These are phyloP conservation scores for Dasypogon diadema DNA, from an alignment of 2,888 invertebrate species.

Conservation along the genomic window DNA sequence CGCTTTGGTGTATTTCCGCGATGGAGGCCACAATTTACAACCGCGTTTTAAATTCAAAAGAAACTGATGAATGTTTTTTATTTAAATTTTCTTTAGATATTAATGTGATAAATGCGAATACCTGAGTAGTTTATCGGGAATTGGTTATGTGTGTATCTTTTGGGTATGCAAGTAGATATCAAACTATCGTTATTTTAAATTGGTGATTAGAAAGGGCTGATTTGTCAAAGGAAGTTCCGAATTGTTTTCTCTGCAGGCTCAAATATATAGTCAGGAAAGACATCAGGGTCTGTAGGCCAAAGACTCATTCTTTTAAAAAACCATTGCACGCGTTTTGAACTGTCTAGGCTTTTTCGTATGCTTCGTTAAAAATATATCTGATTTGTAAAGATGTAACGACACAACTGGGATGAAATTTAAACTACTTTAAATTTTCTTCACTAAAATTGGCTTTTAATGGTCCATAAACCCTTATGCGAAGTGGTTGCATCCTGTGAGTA, in stretches of 20 bases:
- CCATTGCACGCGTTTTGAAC: constrained; percentile 39
- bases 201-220: neutral
- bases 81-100: too few species aligned
- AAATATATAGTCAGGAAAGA: constrained; percentile 40
- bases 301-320: constrained; percentile 43
- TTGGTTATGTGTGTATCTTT: too few species aligned
- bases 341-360: constrained; percentile 23
- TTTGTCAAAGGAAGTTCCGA: neutral
- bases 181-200: neutral
- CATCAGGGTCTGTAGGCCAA: constrained; percentile 45
- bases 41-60: too few species aligned
- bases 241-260: neutral
- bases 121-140: too few species aligned
- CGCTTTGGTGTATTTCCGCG: too few species aligned
- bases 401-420: constrained; percentile 35
- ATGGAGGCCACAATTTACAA: too few species aligned
- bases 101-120: too few species aligned
- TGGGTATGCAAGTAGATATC: too few species aligned
- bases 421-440: constrained; percentile 48
- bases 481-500: constrained; percentile 28
- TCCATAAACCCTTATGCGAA: neutral
- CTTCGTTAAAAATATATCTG: constrained; percentile 22
- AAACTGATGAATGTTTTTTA: too few species aligned
- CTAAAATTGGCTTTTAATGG: neutral
- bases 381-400: constrained; percentile 45